Percentiles rank a stretch among this genome's conserved stretches.
Evolutionary conservation across 2,888 invertebrate species (phyloP).

Genomic region (Drosophila acutilabella): DNA sequence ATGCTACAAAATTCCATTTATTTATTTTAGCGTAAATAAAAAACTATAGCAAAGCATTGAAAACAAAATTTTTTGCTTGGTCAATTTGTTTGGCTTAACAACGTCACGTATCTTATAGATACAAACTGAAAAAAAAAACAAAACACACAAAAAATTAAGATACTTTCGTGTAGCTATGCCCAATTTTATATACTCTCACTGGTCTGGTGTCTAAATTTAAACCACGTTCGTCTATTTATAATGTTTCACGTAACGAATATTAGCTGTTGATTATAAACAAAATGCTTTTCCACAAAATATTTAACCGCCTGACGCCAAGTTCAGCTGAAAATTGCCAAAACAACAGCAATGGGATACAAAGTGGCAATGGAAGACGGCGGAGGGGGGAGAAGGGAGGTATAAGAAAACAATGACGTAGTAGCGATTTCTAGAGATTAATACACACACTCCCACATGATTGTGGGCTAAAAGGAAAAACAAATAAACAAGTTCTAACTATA

Average conservation of each 20-base stretch:
- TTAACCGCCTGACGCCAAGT: constrained; percentile 72
- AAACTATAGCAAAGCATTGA: constrained; percentile 1
- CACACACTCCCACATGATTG: constrained; percentile 48
- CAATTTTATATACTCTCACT: constrained; percentile 37
- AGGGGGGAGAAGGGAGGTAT: background rate
- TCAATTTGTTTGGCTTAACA: constrained; percentile 57
- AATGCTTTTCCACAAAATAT: constrained; percentile 54
- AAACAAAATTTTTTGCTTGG: constrained; percentile 28
- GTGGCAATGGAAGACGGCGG: background rate
- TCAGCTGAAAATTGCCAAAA: constrained; percentile 61
- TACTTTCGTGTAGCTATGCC: constrained; percentile 42
- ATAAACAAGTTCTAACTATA: constrained; percentile 62
- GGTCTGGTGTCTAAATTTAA: constrained; percentile 61
- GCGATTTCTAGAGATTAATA: constrained; percentile 36
- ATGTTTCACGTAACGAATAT: constrained; percentile 71
- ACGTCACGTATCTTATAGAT: constrained; percentile 39
- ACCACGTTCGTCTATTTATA: constrained; percentile 61
- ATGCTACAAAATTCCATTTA: background rate
- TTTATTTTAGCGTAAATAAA: background rate
- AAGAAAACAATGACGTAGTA: constrained; percentile 50
- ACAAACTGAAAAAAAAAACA: background rate
- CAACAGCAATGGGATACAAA: constrained; percentile 7
- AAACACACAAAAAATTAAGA: constrained; percentile 11
- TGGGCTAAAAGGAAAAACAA: constrained; percentile 31
- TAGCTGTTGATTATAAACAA: constrained; percentile 74